Conservation (phyloP, 2,888 invertebrate species). For the Drosophila fulvimacula region DNA sequence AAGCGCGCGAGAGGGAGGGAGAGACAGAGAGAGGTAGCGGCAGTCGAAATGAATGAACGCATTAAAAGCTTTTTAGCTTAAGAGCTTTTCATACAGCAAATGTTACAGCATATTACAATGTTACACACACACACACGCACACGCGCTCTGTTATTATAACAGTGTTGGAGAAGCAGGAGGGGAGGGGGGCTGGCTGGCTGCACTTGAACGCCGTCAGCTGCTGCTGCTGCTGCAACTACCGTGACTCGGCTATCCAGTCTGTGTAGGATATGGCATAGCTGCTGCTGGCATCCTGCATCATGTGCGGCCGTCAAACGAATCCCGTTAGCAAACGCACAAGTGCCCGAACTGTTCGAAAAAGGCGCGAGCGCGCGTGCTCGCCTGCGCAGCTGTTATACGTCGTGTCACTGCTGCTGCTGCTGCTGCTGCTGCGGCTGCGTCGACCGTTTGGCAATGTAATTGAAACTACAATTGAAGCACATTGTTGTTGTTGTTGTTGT, state of each 20-base stretch:
- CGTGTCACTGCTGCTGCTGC: background rate
- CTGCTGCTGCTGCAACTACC: slow-evolving; percentile 68
- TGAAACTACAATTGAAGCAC: slow-evolving; percentile 39
- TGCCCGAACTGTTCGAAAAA: slow-evolving; percentile 1
- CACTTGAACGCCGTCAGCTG: slow-evolving; percentile 39
- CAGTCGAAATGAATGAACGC: slow-evolving; percentile 21
- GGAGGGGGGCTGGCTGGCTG: background rate
- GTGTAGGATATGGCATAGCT: slow-evolving; percentile 84
- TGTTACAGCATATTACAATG: slow-evolving; percentile 30
- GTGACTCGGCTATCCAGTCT: slow-evolving; percentile 85
- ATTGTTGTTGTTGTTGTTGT: slow-evolving; percentile 4
- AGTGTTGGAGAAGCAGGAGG: background rate
- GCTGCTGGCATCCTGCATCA: slow-evolving; percentile 84
- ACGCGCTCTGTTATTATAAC: slow-evolving; percentile 4
- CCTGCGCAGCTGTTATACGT: slow-evolving; percentile 23
- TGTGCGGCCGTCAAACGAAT: slow-evolving; percentile 28
- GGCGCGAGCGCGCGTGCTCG: slow-evolving; percentile 16
- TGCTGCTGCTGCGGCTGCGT: slow-evolving; percentile 20
- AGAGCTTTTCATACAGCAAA: slow-evolving; percentile 39
- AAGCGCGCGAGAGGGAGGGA: slow-evolving; percentile 8
- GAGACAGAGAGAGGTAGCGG: background rate
- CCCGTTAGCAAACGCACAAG: slow-evolving; percentile 14
- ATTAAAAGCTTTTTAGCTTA: slow-evolving; percentile 33
- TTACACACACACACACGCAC: slow-evolving; percentile 26
- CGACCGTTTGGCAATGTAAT: slow-evolving; percentile 29